Evolutionary conservation across 2,888 invertebrate genomes (phyloP), one percentile per base, ranked within the genome.

Genomic region (Eupithecia subumbrata): DNA sequence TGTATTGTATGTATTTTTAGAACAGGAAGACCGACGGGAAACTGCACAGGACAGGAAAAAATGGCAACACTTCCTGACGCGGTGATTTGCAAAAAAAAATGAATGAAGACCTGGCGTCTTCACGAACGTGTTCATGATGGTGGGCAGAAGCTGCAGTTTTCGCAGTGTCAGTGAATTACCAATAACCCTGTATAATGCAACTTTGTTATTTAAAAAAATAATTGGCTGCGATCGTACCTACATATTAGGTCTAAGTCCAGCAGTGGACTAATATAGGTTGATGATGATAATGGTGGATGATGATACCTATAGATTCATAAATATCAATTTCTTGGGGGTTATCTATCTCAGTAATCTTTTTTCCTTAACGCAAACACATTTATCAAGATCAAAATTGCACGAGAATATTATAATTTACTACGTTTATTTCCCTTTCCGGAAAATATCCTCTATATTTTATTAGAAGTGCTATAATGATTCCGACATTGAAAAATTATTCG

Each of bases 341-440:
- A 64, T 34, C 9, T 34, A 64, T 34, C 64, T 34, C 9, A 18
- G 18, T 34, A 7, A 56, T 60, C 34, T 64, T 64, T 64, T 34
- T 64, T 64, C 64, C 64, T 64, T 34, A 64, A 34, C 18, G 30
- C 16, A 64, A 64, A 64, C 8, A 64, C 56, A 74, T 76, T 74
- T 72, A 76, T 76, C 76, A 76, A 45, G 69, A 76, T 74, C 34
- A 74, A 72, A 63, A 30, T 9, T 43, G 14, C 73, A 71, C 68
- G 60, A 69, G 37, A 64, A 64, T 64, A 64, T 34, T 18, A 34
- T 34, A 18, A 64, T 64, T 64, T 34, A 64, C 34, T 16, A 11
- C 18, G 18, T 64, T 63, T 60, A 25, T 60, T 60, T 60, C 25
- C 56, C 60, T 60, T 60, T 60, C 60, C 60, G 60, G 60, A 25